Evolutionary conservation across 2,797 vertebrate species (phyloP), one percentile per base, ranked within the genome.

Genomic region (Pangasius macronema): DNA sequence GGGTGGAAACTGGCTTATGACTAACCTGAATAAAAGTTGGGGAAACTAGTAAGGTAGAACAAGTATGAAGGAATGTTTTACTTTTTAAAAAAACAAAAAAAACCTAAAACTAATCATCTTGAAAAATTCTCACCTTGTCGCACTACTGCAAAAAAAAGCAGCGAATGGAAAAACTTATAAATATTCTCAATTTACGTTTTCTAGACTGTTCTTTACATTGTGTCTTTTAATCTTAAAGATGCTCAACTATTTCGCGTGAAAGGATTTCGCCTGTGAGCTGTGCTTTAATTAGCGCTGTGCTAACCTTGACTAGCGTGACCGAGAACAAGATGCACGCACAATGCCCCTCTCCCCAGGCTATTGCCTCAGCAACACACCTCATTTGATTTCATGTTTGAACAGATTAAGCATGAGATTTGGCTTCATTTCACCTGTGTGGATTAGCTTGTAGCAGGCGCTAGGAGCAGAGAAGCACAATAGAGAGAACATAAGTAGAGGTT

Each of bases 251-350:
- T 61, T 30, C 24, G 63, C 57, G 36, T 63, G 57, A 82, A 82
- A 11, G 36, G 36, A 27, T 46, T 82, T 82, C 46, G 79, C 79
- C 79, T 16, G 24, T 2, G 24, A 67, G 63, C 63, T 7, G n/a
- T 83, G 55, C 79, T 81, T 42, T 27, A 80, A 80, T 80, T 81
- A 81, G 86, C 42, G 4, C 63, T 59, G 61, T 76, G 67, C 75
- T 90, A 84, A 80, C 87, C 88, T 81, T 89, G 88, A 91, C 91
- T 90, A 63, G 86, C 83, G 39, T 76, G 86, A 87, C 89, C 86
- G 87, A 84, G 77, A 84, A 91, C 88, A 83, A 82, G 79, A 82
- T 89, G 18, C 39, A 33, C 77, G 86, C 33, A 72, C 65, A 86
- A n/a, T 80, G 84, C 61, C 55, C 46, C 18, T 59, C 68, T 83